Percentiles rank a stretch among this genome's conserved stretches.
phyloP scores from a whole-genome alignment of 1,140 invertebrate genomes.

The Drosophila cardini region DNA sequence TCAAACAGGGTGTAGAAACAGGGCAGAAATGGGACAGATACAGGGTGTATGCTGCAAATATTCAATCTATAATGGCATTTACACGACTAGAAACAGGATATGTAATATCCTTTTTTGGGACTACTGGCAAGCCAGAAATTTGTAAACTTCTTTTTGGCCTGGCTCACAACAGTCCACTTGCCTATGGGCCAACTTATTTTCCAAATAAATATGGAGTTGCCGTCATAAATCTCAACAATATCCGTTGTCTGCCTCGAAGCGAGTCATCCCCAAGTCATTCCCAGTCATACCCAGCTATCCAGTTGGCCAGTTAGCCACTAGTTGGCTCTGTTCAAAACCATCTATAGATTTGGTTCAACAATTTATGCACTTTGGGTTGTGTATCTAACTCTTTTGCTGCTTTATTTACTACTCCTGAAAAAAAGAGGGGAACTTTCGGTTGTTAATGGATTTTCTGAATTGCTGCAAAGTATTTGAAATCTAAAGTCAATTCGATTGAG shows the following conservation, averaged over 20 bases:
- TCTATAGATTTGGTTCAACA: conserved; percentile 63
- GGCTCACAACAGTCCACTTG: conserved; percentile 50
- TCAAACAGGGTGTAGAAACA: conserved; percentile 55
- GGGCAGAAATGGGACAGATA: conserved; percentile 20
- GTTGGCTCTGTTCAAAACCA: conserved; percentile 29
- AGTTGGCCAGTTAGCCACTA: conserved; percentile 4
- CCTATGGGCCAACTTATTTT: conserved; percentile 60
- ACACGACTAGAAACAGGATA: conserved; percentile 78
- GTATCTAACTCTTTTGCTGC: conserved; percentile 59
- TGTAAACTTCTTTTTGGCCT: conserved; percentile 30
- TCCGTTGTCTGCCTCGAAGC: conserved; percentile 57
- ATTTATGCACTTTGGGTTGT: conserved; percentile 61
- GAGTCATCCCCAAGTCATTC: background rate
- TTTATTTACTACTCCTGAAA: conserved; percentile 62
- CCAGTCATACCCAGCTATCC: background rate
- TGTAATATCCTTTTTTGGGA: conserved; percentile 76
- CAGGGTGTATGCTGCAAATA: conserved; percentile 50
- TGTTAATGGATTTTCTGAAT: conserved; percentile 52
- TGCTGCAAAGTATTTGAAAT: conserved; percentile 4
- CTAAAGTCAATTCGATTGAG: conserved; percentile 9
- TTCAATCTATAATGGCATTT: conserved; percentile 81
- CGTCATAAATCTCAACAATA: conserved; percentile 77
- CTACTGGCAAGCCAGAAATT: conserved; percentile 46
- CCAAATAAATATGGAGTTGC: conserved; percentile 71
- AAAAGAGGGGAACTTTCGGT: conserved; percentile 15